Percentiles rank a stretch among this genome's conserved stretches.
These are phyloP conservation scores for Drosophila littoralis DNA, from an alignment of 1,140 invertebrate genomes.

Conservation along the genomic window DNA sequence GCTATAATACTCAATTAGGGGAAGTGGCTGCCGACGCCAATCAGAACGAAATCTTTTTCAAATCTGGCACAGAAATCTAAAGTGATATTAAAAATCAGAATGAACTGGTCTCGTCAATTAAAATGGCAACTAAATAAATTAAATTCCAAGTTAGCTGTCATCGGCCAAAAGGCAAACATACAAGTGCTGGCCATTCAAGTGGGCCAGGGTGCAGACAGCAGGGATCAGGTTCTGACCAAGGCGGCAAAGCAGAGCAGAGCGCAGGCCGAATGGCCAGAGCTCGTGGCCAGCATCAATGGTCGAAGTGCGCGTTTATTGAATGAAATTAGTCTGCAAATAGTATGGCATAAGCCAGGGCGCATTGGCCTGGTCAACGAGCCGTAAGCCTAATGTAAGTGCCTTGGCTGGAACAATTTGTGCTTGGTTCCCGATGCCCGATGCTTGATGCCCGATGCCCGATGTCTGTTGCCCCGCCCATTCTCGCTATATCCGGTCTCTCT, in stretches of 20 bases:
- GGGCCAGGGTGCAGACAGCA: background rate
- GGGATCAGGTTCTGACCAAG: background rate
- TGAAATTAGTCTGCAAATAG: constrained; percentile 71
- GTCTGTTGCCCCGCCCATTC: background rate
- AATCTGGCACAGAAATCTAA: constrained; percentile 36
- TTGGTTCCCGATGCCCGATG: background rate
- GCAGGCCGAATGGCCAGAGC: background rate
- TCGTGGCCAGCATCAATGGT: constrained; percentile 47
- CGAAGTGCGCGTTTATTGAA: constrained; percentile 65
- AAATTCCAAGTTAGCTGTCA: constrained; percentile 48
- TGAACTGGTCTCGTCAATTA: constrained; percentile 63
- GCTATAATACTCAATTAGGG: constrained; percentile 36
- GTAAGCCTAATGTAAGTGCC: constrained; percentile 73
- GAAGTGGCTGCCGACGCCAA: constrained; percentile 42
- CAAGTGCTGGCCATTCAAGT: constrained; percentile 44
- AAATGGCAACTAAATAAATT: constrained; percentile 66
- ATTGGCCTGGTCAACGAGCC: constrained; percentile 59
- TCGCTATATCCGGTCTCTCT: background rate
- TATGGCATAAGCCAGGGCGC: constrained; percentile 55
- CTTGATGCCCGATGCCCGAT: background rate
- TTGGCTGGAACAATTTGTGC: constrained; percentile 17
- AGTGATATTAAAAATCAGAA: constrained; percentile 57
- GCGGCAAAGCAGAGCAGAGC: background rate
- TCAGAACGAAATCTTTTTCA: constrained; percentile 19
- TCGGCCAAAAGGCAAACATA: constrained; percentile 66